A percentile compares a stretch with the other conserved stretches of the same genome.
These are phyloP conservation scores for Petromus typicus DNA, from an alignment of 2,113 vertebrate genomes.

Conservation along the genomic window DNA sequence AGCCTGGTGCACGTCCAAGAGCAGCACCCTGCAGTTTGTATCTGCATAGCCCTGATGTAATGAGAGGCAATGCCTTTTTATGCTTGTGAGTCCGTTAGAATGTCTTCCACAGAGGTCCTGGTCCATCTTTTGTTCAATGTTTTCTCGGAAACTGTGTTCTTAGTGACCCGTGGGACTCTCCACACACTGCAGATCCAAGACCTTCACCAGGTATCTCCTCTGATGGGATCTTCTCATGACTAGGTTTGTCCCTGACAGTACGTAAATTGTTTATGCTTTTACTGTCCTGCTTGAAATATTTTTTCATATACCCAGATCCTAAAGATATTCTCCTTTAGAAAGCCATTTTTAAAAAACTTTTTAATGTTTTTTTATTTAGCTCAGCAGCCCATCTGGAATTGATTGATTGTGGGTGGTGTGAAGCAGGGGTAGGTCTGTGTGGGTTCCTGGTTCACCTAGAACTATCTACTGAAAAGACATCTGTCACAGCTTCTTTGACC, in stretches of 20 bases:
- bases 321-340: neutral
- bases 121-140: neutral
- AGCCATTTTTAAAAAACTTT: neutral
- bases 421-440: neutral
- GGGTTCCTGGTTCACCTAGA: neutral
- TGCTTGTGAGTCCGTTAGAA: neutral
- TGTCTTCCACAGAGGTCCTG: neutral
- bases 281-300: neutral
- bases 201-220: neutral
- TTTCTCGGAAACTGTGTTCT: neutral
- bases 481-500: neutral
- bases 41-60: neutral
- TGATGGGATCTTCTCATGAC: neutral
- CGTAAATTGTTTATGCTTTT: neutral
- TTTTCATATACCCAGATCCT: neutral
- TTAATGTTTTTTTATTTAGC: neutral
- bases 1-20: neutral
- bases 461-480: neutral
- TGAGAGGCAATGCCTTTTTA: neutral
- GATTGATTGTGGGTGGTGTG: neutral
- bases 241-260: neutral
- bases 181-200: neutral
- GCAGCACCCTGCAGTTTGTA: too few relatives aligned
- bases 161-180: neutral
- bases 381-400: neutral